phyloP scores from a whole-genome alignment of 2,888 invertebrate genomes.

The Eupithecia tripunctaria region DNA sequence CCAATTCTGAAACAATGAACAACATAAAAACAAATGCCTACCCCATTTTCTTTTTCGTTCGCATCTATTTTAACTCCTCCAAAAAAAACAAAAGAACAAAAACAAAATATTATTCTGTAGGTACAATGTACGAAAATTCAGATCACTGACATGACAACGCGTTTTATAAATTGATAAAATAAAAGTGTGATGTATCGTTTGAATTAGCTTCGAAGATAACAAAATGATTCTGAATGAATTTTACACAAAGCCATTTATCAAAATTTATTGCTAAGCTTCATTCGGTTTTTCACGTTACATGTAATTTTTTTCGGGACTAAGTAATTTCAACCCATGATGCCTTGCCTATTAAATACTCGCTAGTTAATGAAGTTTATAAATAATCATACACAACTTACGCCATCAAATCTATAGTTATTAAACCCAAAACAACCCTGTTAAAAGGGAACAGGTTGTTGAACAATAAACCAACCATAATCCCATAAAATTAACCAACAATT shows the following conservation, averaged over 20 bases:
- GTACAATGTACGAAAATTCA: not conserved
- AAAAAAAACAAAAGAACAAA: not conserved
- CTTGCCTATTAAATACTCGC: not conserved
- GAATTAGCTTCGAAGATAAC: not conserved
- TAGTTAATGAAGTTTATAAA: not conserved
- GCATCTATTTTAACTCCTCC: not conserved
- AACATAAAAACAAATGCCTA: not conserved
- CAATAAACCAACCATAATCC: conserved; percentile 9
- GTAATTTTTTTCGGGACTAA: not conserved
- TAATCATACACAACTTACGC: not conserved
- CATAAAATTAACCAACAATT: conserved; percentile 11
- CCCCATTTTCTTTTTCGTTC: not conserved
- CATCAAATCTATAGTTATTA: not conserved
- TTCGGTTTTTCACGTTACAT: not conserved
- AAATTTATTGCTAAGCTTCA: not conserved
- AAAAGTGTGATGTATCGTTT: not conserved
- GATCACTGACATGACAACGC: not conserved
- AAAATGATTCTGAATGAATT: not conserved
- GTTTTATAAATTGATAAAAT: not conserved
- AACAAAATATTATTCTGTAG: not conserved
- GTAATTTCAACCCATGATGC: not conserved
- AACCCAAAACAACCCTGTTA: not conserved
- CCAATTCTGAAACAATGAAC: not conserved
- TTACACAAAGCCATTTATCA: not conserved
- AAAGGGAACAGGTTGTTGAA: conserved; percentile 1